Evolutionary conservation across 1,140 invertebrate species (phyloP).

Genomic region (Thalassaphorura encarpata): DNA sequence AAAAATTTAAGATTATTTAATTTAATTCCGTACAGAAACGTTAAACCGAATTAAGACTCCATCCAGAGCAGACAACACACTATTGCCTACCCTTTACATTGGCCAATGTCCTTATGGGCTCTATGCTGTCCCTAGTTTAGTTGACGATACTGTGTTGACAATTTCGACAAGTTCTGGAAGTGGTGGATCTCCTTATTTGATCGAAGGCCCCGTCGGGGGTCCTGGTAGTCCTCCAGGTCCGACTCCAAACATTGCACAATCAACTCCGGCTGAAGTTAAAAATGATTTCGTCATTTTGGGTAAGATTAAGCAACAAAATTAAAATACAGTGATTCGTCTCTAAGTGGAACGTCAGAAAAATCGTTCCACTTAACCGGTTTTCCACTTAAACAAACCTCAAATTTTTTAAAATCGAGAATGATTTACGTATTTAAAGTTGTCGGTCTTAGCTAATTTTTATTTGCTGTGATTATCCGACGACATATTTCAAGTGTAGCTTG

Average conservation of each 20-base stretch:
- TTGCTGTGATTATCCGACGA: no score
- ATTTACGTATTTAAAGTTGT: no score
- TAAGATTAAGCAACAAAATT: not conserved
- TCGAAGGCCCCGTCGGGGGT: slow-evolving; percentile 23
- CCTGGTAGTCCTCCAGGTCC: not conserved
- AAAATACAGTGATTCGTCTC: not conserved
- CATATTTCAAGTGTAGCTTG: no score
- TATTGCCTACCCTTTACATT: slow-evolving; percentile 82
- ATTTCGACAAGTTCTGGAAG: slow-evolving; percentile 14
- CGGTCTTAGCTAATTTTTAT: no score
- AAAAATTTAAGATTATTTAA: no score
- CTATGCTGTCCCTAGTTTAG: slow-evolving; percentile 82
- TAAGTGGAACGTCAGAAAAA: no score
- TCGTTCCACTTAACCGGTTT: no score
- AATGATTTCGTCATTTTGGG: slow-evolving; percentile 18
- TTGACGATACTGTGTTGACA: slow-evolving; percentile 56
- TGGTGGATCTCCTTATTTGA: slow-evolving; percentile 5
- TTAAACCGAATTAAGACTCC: slow-evolving; percentile 59
- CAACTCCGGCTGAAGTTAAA: not conserved
- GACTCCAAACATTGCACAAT: not conserved
- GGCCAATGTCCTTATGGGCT: slow-evolving; percentile 77
- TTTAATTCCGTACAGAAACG: no score
- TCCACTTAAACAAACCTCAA: no score
- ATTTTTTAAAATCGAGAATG: no score
- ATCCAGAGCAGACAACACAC: slow-evolving; percentile 35